These are phyloP conservation scores for Lasioglossum figueresi DNA, from an alignment of 2,888 invertebrate species.

Conservation along the genomic window DNA sequence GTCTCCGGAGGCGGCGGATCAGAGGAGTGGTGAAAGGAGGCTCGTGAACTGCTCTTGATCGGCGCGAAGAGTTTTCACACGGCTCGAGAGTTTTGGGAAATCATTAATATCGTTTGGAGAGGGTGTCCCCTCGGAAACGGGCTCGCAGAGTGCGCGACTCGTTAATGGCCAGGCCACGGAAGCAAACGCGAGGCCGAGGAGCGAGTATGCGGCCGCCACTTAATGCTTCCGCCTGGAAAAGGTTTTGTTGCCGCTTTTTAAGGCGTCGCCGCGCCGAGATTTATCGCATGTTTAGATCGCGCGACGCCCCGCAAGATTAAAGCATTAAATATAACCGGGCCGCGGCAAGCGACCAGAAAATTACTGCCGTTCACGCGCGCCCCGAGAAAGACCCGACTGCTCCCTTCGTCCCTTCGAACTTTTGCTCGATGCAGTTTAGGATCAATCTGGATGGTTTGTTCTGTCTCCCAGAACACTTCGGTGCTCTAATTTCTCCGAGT, in stretches of 20 bases:
- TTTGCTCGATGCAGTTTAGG: not conserved
- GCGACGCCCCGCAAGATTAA: conserved; percentile 74
- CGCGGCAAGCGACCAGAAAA: conserved; percentile 62
- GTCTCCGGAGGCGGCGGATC: not conserved
- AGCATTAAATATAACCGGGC: conserved; percentile 67
- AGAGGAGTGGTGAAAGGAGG: conserved; percentile 33
- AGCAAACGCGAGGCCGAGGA: conserved; percentile 53
- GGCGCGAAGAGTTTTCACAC: conserved; percentile 63
- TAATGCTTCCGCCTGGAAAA: conserved; percentile 77
- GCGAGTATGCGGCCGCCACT: conserved; percentile 72
- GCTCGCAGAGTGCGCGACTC: conserved; percentile 38
- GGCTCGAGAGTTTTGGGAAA: conserved; percentile 76
- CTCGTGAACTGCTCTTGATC: conserved; percentile 35
- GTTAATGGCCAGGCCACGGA: conserved; percentile 65
- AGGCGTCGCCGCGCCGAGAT: conserved; percentile 70
- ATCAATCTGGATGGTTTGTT: not conserved
- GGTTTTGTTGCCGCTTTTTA: conserved; percentile 76
- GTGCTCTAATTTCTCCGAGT: not conserved
- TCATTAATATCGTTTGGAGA: conserved; percentile 77
- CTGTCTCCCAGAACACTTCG: not conserved
- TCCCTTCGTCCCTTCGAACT: not conserved
- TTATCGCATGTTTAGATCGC: conserved; percentile 80
- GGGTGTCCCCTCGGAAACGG: conserved; percentile 31
- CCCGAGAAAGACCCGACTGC: conserved; percentile 31
- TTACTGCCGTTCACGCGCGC: conserved; percentile 48